These are phyloP conservation scores for Dorcus hopei DNA, from an alignment of 2,888 invertebrate genomes.

Conservation along the genomic window DNA sequence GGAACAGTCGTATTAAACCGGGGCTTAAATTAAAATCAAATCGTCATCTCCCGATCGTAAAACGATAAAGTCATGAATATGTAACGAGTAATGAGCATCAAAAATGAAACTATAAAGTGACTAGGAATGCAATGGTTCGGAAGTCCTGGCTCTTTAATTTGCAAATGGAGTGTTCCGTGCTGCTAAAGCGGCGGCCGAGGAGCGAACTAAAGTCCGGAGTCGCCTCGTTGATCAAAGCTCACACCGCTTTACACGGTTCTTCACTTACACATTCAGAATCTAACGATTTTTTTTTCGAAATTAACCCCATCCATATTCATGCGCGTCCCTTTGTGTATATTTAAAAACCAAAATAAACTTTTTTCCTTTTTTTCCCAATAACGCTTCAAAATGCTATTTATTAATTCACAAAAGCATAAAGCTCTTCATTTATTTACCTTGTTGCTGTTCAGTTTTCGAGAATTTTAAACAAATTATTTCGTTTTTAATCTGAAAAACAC, in stretches of 20 bases:
- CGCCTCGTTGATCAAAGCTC: constrained; percentile 39
- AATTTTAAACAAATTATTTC: no score
- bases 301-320: no score
- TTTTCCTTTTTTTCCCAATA: no score
- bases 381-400: no score
- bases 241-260: constrained; percentile 17
- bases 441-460: no score
- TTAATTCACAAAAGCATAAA: no score
- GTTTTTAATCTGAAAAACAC: no score
- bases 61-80: constrained; percentile 38
- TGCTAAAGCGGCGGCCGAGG: constrained; percentile 36
- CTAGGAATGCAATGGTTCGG: constrained; percentile 43
- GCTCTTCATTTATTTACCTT: no score
- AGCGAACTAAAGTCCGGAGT: constrained; percentile 27
- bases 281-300: not conserved
- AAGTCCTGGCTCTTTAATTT: constrained; percentile 48
- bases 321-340: no score
- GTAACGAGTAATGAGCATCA: constrained; percentile 34
- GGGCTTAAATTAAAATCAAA: constrained; percentile 23
- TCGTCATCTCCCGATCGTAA: constrained; percentile 16
- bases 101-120: constrained; percentile 39
- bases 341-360: no score
- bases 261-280: constrained; percentile 6
- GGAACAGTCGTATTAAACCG: constrained; percentile 19
- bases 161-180: constrained; percentile 44